These are phyloP conservation scores for Drosophila ananassae DNA, from an alignment of 1,140 invertebrate genomes.

Conservation along the genomic window DNA sequence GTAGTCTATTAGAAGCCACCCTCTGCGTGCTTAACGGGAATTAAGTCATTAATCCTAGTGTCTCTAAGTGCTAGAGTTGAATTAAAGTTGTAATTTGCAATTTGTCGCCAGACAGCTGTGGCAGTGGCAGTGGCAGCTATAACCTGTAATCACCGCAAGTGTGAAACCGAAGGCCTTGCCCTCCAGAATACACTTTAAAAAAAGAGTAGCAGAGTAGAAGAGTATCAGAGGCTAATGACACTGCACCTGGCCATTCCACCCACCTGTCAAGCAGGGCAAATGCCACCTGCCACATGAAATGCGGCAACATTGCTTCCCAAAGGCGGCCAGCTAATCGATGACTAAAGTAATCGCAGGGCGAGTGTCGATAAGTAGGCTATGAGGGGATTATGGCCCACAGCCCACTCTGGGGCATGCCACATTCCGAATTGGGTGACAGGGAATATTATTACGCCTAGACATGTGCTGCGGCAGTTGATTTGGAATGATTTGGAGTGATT, in stretches of 20 bases:
- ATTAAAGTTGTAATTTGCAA: slow-evolving; percentile 78
- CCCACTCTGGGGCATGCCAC: slow-evolving; percentile 10
- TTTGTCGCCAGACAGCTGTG: slow-evolving; percentile 50
- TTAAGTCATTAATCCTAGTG: slow-evolving; percentile 67
- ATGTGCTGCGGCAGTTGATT: slow-evolving; percentile 1
- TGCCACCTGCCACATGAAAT: slow-evolving; percentile 30
- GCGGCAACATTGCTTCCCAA: slow-evolving; percentile 36
- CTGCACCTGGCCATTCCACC: slow-evolving; percentile 37
- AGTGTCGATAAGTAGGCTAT: slow-evolving; percentile 60
- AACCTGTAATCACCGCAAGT: slow-evolving; percentile 66
- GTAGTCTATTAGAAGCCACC: too few species aligned
- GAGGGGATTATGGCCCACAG: slow-evolving; percentile 35
- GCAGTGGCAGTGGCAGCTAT: slow-evolving; percentile 20
- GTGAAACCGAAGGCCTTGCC: slow-evolving; percentile 52
- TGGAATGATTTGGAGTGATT: background rate
- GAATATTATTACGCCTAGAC: slow-evolving; percentile 6
- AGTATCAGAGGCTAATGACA: slow-evolving; percentile 61
- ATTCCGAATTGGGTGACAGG: slow-evolving; percentile 22
- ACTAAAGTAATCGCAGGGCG: slow-evolving; percentile 45
- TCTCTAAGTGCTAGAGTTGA: slow-evolving; percentile 34
- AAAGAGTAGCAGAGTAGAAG: background rate
- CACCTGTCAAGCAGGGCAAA: background rate
- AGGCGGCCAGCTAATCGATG: slow-evolving; percentile 46
- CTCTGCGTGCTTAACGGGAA: slow-evolving; percentile 70
- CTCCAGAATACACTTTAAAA: slow-evolving; percentile 5